phyloP scores from a whole-genome alignment of 2,113 vertebrate species.

The Syngnathus floridae region DNA sequence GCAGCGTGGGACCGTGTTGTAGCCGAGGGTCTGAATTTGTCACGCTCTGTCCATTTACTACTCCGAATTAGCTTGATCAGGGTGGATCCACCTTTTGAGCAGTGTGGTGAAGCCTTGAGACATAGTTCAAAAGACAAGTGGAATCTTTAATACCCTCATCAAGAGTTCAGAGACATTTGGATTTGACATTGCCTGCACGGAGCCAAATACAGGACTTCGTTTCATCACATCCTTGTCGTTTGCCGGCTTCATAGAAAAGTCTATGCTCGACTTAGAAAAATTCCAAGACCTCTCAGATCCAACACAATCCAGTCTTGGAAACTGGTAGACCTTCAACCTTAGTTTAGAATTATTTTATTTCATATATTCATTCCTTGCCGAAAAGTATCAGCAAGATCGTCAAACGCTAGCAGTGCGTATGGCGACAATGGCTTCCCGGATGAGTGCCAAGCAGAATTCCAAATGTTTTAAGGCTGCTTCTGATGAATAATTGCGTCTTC shows the following conservation, averaged over 20 bases:
- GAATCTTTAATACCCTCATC: not conserved
- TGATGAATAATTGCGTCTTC: not conserved
- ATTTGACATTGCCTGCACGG: not conserved
- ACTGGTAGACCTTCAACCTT: not conserved
- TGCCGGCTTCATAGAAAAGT: not conserved
- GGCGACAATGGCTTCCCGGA: not conserved
- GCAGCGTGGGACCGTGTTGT: slow-evolving; percentile 28
- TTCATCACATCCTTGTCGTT: not conserved
- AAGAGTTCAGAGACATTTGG: not conserved
- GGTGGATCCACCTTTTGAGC: not conserved
- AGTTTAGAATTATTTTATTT: not conserved
- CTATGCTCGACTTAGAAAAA: not conserved
- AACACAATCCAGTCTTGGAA: not conserved
- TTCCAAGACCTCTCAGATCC: not conserved
- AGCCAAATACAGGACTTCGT: not conserved
- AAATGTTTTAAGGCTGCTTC: not conserved
- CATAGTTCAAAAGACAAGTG: not conserved
- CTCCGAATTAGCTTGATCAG: not conserved
- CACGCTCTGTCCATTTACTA: not conserved
- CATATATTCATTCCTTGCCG: not conserved
- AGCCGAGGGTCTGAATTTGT: slow-evolving; percentile 18
- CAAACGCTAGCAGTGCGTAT: not conserved
- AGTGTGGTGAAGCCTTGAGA: not conserved
- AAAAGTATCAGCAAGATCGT: not conserved
- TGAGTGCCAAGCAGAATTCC: not conserved